phyloP scores from a whole-genome alignment of 1,140 invertebrate genomes.

The Aplysia californica region DNA sequence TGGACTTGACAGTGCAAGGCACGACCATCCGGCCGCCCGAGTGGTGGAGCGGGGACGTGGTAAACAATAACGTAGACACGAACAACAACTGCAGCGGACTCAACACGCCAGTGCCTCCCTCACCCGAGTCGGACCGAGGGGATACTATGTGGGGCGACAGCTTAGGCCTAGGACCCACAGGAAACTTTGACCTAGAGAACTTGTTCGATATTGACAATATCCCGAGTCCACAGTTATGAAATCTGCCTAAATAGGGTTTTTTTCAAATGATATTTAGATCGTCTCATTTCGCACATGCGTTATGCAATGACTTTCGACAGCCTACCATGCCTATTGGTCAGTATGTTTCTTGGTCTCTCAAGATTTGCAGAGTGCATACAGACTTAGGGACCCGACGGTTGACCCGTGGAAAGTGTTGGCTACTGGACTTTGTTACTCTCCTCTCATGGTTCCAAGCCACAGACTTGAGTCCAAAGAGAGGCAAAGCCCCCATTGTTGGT shows the following conservation, averaged over 20 bases:
- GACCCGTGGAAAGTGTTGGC: no score
- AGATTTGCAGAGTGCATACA: no score
- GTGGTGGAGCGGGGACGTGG: constrained; percentile 63
- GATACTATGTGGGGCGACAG: constrained; percentile 57
- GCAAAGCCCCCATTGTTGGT: no score
- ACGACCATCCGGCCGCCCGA: constrained; percentile 58
- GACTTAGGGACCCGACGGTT: no score
- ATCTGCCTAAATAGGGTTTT: neutral
- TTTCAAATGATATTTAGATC: neutral
- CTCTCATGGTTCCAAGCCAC: no score
- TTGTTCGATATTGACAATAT: constrained; percentile 63
- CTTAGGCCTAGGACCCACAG: constrained; percentile 47
- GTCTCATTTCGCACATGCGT: no score
- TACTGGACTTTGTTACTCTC: no score
- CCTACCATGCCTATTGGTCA: no score
- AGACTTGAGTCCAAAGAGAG: no score
- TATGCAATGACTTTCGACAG: no score
- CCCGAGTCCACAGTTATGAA: constrained; percentile 50
- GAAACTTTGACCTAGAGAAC: constrained; percentile 63
- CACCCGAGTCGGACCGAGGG: constrained; percentile 41
- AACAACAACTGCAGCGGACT: constrained; percentile 41
- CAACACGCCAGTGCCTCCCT: constrained; percentile 51
- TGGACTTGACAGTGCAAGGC: constrained; percentile 63
- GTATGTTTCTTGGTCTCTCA: no score
- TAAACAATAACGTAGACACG: constrained; percentile 34